Percentiles rank a stretch among this genome's conserved stretches.
Evolutionary conservation across 1,140 invertebrate species (phyloP).

Genomic region (Pollicipes pollicipes): DNA sequence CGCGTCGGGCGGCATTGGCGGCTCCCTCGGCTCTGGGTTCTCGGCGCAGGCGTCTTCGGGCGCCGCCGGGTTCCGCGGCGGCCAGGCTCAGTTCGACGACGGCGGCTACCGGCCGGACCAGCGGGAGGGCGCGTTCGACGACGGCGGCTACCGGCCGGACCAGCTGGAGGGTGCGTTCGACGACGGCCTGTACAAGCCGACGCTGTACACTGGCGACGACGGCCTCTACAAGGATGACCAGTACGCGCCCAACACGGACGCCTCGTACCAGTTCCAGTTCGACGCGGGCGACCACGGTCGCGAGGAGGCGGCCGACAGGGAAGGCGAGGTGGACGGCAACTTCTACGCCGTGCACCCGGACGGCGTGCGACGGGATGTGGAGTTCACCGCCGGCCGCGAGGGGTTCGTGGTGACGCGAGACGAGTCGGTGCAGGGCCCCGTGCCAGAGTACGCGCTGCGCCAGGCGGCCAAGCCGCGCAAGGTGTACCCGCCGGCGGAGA

Average conservation of each 20-base stretch:
- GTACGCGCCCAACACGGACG: slow-evolving; percentile 14
- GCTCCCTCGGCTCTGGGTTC: not conserved
- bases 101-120: not conserved
- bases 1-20: not conserved
- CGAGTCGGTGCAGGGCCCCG: slow-evolving; percentile 3
- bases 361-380: slow-evolving; percentile 18
- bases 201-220: not conserved
- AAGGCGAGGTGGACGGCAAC: slow-evolving; percentile 23
- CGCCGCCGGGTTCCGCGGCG: too few relatives aligned
- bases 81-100: not conserved
- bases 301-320: slow-evolving; percentile 17
- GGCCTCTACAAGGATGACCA: not conserved
- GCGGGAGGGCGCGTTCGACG: too few relatives aligned
- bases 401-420: slow-evolving; percentile 16
- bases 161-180: not conserved
- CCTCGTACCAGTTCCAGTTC: slow-evolving; percentile 20
- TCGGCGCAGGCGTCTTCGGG: too few relatives aligned
- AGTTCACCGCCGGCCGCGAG: slow-evolving; percentile 22
- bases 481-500: slow-evolving; percentile 12
- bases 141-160: not conserved
- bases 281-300: slow-evolving; percentile 18
- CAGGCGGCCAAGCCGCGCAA: not conserved
- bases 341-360: slow-evolving; percentile 24
- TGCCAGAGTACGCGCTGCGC: slow-evolving; percentile 5
- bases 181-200: not conserved